phyloP scores from a whole-genome alignment of 2,888 invertebrate species.

The Amitus sp. region DNA sequence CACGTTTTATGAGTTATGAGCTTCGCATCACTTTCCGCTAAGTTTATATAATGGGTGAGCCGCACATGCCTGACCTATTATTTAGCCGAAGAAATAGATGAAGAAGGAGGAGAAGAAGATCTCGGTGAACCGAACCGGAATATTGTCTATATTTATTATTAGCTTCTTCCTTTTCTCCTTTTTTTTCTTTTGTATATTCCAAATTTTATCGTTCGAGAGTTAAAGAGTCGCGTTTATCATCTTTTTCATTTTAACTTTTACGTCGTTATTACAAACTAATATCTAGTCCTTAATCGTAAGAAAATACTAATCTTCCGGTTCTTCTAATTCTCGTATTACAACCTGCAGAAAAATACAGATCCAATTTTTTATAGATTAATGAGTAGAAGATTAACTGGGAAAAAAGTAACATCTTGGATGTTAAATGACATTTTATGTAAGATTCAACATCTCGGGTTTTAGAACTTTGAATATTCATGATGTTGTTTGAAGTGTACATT shows the following conservation, averaged over 20 bases:
- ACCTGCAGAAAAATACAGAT: neutral
- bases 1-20: slow-evolving; percentile 27
- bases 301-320: slow-evolving; percentile 12
- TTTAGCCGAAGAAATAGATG: too few relatives aligned
- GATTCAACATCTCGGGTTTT: too few relatives aligned
- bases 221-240: too few relatives aligned
- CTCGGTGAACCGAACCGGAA: slow-evolving; percentile 20
- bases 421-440: too few relatives aligned
- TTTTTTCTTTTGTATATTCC: neutral
- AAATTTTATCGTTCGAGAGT: neutral
- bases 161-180: neutral
- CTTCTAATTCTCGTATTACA: too few relatives aligned
- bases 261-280: slow-evolving; percentile 10
- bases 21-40: slow-evolving; percentile 27
- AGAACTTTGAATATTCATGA: too few relatives aligned
- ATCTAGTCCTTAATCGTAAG: slow-evolving; percentile 37
- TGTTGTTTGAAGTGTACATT: too few relatives aligned
- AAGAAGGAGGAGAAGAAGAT: slow-evolving; percentile 16
- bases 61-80: slow-evolving; percentile 14
- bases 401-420: too few relatives aligned
- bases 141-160: slow-evolving; percentile 7
- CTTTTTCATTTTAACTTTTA: too few relatives aligned
- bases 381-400: neutral
- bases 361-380: too few relatives aligned
- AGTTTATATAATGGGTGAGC: slow-evolving; percentile 16